Evolutionary conservation across 2,888 invertebrate genomes (phyloP).

Genomic region (Tortrix viridana): DNA sequence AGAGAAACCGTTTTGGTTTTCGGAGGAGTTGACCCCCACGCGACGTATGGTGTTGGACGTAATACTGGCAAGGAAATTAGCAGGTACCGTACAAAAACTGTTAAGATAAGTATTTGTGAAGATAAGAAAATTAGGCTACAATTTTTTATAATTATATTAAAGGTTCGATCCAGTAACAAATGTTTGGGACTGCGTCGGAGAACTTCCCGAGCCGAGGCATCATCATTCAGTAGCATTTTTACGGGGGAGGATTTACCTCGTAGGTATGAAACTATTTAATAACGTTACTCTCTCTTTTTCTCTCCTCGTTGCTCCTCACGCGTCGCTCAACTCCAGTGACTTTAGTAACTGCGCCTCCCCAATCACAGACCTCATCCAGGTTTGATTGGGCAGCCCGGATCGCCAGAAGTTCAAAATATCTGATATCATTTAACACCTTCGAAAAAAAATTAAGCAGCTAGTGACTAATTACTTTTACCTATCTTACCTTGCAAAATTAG

Average conservation of each 20-base stretch:
- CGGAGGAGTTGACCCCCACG: slow-evolving; percentile 88
- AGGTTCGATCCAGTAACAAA: slow-evolving; percentile 85
- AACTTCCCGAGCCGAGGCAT: slow-evolving; percentile 88
- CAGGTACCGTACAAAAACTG: slow-evolving; percentile 53
- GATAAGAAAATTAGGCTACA: neutral
- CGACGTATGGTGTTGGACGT: slow-evolving; percentile 77
- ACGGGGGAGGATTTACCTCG: slow-evolving; percentile 86
- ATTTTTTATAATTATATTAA: slow-evolving; percentile 22
- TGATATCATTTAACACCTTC: too few relatives aligned
- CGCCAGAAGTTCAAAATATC: too few relatives aligned
- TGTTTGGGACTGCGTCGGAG: slow-evolving; percentile 87
- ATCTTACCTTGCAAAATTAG: too few relatives aligned
- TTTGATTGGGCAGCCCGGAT: too few relatives aligned
- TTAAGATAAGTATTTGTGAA: neutral
- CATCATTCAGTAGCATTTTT: slow-evolving; percentile 87
- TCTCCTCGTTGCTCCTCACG: neutral
- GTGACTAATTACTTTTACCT: too few relatives aligned
- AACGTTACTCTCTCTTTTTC: neutral
- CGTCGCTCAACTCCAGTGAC: too few relatives aligned
- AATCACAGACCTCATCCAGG: too few relatives aligned
- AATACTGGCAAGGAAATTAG: slow-evolving; percentile 86
- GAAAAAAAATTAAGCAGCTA: too few relatives aligned
- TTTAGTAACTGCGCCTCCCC: too few relatives aligned
- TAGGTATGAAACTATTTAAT: slow-evolving; percentile 72
- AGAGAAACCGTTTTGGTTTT: slow-evolving; percentile 87